These are phyloP conservation scores for Heliangelus exortis DNA, from an alignment of 2,797 vertebrate genomes.

Conservation along the genomic window DNA sequence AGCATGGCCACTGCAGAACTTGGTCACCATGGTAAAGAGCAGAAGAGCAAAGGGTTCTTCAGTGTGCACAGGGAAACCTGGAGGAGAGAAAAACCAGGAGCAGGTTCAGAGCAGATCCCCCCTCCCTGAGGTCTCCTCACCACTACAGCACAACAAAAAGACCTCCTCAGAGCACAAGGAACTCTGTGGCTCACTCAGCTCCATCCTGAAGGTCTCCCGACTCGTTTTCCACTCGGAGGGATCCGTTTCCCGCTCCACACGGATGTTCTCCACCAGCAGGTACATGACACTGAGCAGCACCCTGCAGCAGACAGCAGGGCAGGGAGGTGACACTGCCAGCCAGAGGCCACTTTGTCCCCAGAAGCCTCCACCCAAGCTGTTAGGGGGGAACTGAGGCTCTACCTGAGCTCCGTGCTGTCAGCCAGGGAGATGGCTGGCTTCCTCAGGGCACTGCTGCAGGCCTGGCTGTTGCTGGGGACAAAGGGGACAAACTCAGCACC, in stretches of 20 bases:
- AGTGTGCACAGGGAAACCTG: conserved; percentile 87
- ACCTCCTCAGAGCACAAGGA: rapidly evolving
- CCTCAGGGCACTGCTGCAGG: conserved; percentile 91
- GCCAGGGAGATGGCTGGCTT: conserved; percentile 96
- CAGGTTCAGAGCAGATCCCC: not conserved
- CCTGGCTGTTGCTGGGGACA: conserved; percentile 90
- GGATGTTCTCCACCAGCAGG: conserved; percentile 93
- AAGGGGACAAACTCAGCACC: rapidly evolving
- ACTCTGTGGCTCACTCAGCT: conserved; percentile 83
- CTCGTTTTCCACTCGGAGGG: conserved; percentile 84
- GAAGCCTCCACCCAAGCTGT: rapidly evolving
- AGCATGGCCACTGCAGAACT: conserved; percentile 94
- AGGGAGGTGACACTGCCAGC: not conserved
- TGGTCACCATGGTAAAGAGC: conserved; percentile 95
- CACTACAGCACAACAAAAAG: rapidly evolving
- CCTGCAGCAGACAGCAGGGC: conserved; percentile 68
- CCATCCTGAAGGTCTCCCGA: conserved; percentile 88
- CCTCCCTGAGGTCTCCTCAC: rapidly evolving
- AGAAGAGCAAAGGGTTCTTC: conserved; percentile 92
- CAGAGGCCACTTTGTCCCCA: not conserved
- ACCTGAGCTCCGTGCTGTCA: conserved; percentile 97
- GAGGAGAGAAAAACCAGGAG: not conserved
- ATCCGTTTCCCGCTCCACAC: conserved; percentile 86
- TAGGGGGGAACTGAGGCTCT: rapidly evolving
- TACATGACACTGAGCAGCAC: conserved; percentile 96